Conservation (phyloP, 1,140 invertebrate genomes). For the Calycopis cecrops region DNA sequence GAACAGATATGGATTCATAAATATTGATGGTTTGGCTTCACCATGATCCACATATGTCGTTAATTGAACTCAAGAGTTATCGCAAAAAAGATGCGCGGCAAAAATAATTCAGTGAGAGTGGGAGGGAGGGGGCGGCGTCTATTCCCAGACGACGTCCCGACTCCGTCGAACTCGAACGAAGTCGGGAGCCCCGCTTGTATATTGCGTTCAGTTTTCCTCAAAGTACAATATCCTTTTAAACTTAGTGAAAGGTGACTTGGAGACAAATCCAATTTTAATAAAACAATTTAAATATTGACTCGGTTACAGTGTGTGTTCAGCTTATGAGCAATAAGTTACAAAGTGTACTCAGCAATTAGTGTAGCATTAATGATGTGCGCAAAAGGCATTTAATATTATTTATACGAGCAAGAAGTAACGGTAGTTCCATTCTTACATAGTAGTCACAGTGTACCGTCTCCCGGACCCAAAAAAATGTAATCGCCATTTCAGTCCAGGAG, state of each 20-base stretch:
- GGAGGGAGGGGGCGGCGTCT: too few relatives aligned
- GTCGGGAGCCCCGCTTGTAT: too few relatives aligned
- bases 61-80: too few relatives aligned
- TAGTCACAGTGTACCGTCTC: neutral
- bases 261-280: neutral
- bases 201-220: too few relatives aligned
- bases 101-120: too few relatives aligned
- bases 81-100: too few relatives aligned
- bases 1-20: too few relatives aligned
- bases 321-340: neutral
- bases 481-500: neutral
- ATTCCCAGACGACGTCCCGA: too few relatives aligned
- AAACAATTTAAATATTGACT: conserved; percentile 3
- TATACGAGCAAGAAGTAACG: neutral
- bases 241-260: neutral
- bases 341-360: neutral
- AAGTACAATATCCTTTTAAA: too few relatives aligned
- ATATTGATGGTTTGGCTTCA: too few relatives aligned
- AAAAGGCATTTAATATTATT: conserved; percentile 2
- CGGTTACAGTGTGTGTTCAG: neutral
- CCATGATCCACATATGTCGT: too few relatives aligned
- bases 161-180: too few relatives aligned
- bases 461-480: neutral
- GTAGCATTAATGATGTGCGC: conserved; percentile 1
- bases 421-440: neutral